phyloP scores from a whole-genome alignment of 2,888 invertebrate genomes.

The Oxyteleia sp. region DNA sequence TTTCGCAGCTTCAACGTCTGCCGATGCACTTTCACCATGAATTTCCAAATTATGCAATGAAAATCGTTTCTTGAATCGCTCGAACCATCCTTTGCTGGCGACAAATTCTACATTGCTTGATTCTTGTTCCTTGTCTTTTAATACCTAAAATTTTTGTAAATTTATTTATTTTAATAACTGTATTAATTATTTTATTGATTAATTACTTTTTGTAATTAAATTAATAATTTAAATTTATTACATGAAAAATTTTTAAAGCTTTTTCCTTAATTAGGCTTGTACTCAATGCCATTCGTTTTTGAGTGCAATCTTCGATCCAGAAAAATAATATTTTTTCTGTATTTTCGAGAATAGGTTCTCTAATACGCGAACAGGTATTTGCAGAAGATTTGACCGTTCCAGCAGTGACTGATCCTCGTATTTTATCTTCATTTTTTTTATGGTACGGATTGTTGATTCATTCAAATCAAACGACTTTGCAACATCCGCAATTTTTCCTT shows the following conservation, averaged over 20 bases:
- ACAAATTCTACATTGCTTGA: slow-evolving; percentile 30
- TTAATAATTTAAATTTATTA: slow-evolving; percentile 18
- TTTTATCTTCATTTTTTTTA: slow-evolving; percentile 62
- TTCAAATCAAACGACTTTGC: slow-evolving; percentile 60
- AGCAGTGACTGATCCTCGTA: slow-evolving; percentile 33
- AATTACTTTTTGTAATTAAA: neutral
- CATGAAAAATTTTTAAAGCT: slow-evolving; percentile 59
- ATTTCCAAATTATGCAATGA: slow-evolving; percentile 58
- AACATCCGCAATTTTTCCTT: slow-evolving; percentile 64
- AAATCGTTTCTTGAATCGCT: slow-evolving; percentile 49
- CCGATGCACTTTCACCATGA: slow-evolving; percentile 63
- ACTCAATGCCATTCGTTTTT: slow-evolving; percentile 73
- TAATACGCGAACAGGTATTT: slow-evolving; percentile 48
- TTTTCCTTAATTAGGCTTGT: slow-evolving; percentile 70
- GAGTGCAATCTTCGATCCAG: slow-evolving; percentile 70
- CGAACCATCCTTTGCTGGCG: slow-evolving; percentile 70
- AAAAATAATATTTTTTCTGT: slow-evolving; percentile 62
- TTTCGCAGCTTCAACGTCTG: slow-evolving; percentile 54
- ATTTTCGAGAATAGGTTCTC: slow-evolving; percentile 44
- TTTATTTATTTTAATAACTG: neutral
- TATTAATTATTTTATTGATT: too few species aligned
- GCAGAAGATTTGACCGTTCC: slow-evolving; percentile 52
- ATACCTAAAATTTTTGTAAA: neutral
- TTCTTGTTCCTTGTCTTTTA: slow-evolving; percentile 21
- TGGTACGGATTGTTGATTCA: slow-evolving; percentile 66